Evolutionary conservation across 2,113 vertebrate genomes (phyloP).

Genomic region (Heteronetta atricapilla): DNA sequence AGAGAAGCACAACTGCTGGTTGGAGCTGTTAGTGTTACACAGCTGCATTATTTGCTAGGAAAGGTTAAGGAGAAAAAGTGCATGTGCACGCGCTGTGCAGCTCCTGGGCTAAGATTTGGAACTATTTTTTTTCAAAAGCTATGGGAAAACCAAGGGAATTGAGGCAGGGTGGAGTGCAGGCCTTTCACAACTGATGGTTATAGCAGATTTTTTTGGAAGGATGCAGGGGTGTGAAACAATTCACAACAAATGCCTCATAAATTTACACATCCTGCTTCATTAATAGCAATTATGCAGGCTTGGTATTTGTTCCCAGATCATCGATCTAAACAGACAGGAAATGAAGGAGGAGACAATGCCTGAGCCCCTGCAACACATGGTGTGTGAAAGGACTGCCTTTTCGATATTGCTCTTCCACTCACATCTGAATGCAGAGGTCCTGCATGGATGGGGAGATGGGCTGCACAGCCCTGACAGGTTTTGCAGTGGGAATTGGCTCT

Average conservation of each 20-base stretch:
- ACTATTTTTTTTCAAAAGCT: neutral
- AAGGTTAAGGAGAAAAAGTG: neutral
- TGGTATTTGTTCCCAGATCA: conserved; percentile 1
- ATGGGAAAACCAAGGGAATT: neutral
- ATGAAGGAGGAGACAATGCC: neutral
- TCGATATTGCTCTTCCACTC: neutral
- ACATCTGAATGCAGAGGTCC: neutral
- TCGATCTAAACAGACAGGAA: neutral
- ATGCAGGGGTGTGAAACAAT: neutral
- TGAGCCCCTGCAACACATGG: neutral
- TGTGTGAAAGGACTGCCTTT: neutral
- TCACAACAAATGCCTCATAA: neutral
- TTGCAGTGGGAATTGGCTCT: neutral
- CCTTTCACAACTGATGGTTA: neutral
- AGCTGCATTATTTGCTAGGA: neutral
- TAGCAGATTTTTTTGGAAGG: conserved; percentile 22
- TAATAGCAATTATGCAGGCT: neutral
- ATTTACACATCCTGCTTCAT: neutral
- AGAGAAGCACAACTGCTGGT: neutral
- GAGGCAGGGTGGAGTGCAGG: neutral
- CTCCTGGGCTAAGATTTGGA: neutral
- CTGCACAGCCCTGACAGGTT: neutral
- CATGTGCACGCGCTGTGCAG: fast-evolving
- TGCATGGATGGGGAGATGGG: neutral
- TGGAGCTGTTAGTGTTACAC: neutral